Conservation (phyloP, 2,113 vertebrate genomes). For the Etheostoma cragini region DNA sequence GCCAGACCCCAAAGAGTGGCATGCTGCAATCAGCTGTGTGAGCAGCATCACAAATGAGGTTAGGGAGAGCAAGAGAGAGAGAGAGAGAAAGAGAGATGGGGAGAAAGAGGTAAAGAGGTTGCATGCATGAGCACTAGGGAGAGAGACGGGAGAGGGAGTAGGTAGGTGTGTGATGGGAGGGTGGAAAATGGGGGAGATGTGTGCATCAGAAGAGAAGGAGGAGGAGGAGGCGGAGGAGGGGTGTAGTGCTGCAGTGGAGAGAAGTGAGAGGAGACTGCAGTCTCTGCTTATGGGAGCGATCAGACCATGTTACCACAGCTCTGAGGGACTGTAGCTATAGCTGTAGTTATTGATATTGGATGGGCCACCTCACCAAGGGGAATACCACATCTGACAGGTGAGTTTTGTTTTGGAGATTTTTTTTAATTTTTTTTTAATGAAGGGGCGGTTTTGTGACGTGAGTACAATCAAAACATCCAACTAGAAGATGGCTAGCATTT, state of each 20-base stretch:
- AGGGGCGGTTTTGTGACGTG: slow-evolving; percentile 9
- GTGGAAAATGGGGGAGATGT: slow-evolving; percentile 67
- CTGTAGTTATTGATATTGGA: slow-evolving; percentile 67
- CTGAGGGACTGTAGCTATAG: slow-evolving; percentile 63
- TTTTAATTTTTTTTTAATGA: background rate
- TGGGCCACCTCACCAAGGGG: slow-evolving; percentile 67
- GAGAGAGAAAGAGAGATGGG: slow-evolving; percentile 32
- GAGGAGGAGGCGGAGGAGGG: slow-evolving; percentile 49
- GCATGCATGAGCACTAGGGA: slow-evolving; percentile 61
- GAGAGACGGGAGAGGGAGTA: slow-evolving; percentile 52
- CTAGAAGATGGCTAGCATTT: slow-evolving; percentile 2
- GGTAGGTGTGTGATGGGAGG: slow-evolving; percentile 63
- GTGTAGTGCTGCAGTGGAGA: slow-evolving; percentile 82
- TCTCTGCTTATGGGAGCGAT: slow-evolving; percentile 81
- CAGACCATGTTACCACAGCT: slow-evolving; percentile 76
- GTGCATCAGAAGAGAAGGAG: slow-evolving; percentile 62
- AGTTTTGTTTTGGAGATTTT: slow-evolving; percentile 55
- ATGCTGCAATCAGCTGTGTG: slow-evolving; percentile 84
- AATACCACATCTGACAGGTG: slow-evolving; percentile 73
- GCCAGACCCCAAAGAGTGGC: slow-evolving; percentile 68
- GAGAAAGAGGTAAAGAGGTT: slow-evolving; percentile 59
- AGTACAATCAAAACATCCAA: slow-evolving; percentile 2
- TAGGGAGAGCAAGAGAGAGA: slow-evolving; percentile 35
- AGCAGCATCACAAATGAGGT: slow-evolving; percentile 84
- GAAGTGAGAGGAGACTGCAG: slow-evolving; percentile 85